A percentile compares a stretch with the other conserved stretches of the same genome.
These are phyloP conservation scores for Ladona fulva DNA, from an alignment of 1,140 invertebrate genomes.

Conservation along the genomic window DNA sequence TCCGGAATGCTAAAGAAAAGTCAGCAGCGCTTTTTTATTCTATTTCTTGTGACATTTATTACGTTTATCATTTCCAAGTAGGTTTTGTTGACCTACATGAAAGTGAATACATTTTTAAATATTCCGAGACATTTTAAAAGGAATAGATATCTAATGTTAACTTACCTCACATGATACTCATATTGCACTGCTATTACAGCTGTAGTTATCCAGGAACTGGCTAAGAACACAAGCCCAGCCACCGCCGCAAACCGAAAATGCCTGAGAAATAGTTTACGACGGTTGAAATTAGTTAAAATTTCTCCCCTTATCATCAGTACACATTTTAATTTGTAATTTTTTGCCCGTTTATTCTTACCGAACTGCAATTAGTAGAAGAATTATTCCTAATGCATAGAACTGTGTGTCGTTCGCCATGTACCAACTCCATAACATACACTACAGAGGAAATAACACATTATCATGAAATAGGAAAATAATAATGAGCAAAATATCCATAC, in stretches of 20 bases:
- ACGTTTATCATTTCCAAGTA: too few relatives aligned
- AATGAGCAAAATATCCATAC: too few relatives aligned
- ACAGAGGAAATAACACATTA: constrained; percentile 15
- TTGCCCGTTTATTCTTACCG: constrained; percentile 25
- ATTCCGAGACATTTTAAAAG: too few relatives aligned
- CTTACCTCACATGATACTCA: constrained; percentile 33
- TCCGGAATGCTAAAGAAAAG: constrained; percentile 48
- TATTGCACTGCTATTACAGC: constrained; percentile 31
- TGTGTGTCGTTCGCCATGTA: constrained; percentile 36
- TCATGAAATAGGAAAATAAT: too few relatives aligned
- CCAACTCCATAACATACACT: constrained; percentile 37
- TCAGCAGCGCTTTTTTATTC: too few relatives aligned
- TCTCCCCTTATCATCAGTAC: too few relatives aligned
- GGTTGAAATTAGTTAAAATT: not conserved
- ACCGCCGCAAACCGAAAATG: constrained; percentile 28
- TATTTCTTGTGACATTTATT: too few relatives aligned
- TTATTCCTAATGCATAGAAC: constrained; percentile 33
- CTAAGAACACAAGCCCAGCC: constrained; percentile 29
- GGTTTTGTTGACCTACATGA: too few relatives aligned
- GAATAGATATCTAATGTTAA: constrained; percentile 11
- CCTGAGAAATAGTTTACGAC: constrained; percentile 23
- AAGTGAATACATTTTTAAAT: too few relatives aligned
- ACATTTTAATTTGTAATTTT: too few relatives aligned
- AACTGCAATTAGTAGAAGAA: constrained; percentile 30
- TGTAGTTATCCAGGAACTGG: constrained; percentile 35